These are phyloP conservation scores for Psephotus haematonotus DNA, from an alignment of 2,113 vertebrate species.

Conservation along the genomic window DNA sequence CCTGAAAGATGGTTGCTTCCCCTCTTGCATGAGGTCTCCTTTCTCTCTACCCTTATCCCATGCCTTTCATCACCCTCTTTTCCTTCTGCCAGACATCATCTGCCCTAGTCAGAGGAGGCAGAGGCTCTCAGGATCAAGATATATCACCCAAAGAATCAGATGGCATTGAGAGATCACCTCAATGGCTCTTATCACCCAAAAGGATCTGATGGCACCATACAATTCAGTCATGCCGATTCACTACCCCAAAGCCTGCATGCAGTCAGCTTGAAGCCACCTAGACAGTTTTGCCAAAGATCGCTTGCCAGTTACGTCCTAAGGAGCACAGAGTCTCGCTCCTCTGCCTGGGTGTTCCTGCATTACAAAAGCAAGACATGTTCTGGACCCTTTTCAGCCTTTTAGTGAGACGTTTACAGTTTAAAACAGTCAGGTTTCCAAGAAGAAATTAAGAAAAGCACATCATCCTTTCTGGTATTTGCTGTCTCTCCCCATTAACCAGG, in stretches of 20 bases:
- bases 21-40: not conserved
- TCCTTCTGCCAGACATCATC: not conserved
- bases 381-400: not conserved
- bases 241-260: not conserved
- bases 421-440: not conserved
- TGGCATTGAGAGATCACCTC: not conserved
- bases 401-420: not conserved
- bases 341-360: not conserved
- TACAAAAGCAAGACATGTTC: not conserved
- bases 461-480: slow-evolving; percentile 28
- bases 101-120: not conserved
- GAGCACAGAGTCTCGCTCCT: not conserved
- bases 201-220: not conserved
- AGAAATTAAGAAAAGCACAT: slow-evolving; percentile 7
- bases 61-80: not conserved
- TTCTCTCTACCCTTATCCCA: not conserved
- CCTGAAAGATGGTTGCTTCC: not conserved
- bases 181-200: not conserved
- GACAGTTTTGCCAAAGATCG: not conserved
- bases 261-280: not conserved
- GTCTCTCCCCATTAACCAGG: slow-evolving; percentile 45
- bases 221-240: not conserved
- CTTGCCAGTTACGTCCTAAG: not conserved
- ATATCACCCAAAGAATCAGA: not conserved
- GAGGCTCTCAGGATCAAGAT: not conserved